phyloP scores from a whole-genome alignment of 2,888 invertebrate genomes.

The Orchesella flavescens region DNA sequence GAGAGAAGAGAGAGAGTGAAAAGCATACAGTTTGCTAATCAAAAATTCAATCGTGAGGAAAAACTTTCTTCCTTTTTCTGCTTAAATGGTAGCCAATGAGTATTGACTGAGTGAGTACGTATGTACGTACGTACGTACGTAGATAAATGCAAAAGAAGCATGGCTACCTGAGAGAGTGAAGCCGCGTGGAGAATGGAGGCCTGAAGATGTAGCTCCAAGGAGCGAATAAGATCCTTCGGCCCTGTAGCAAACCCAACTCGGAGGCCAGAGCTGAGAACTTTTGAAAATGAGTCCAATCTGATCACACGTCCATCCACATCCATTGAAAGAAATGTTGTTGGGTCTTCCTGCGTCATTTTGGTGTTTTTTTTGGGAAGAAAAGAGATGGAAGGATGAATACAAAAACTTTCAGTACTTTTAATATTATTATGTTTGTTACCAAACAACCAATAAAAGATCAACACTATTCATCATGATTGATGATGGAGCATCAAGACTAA shows the following conservation, averaged over 20 bases:
- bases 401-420: neutral
- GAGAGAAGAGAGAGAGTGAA: neutral
- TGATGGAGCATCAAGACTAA: neutral
- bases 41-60: too few species aligned
- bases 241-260: constrained; percentile 85
- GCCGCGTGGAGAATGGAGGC: constrained; percentile 81
- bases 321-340: constrained; percentile 82
- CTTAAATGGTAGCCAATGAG: too few species aligned
- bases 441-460: neutral
- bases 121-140: too few species aligned
- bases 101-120: too few species aligned
- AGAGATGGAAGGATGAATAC: neutral
- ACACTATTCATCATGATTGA: constrained; percentile 26
- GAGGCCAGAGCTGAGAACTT: constrained; percentile 82
- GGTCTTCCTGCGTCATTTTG: constrained; percentile 76
- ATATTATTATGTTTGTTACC: too few species aligned
- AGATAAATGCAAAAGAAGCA: too few species aligned
- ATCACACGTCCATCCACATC: constrained; percentile 85
- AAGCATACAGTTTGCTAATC: neutral
- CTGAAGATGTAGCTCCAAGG: constrained; percentile 82
- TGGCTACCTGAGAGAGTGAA: constrained; percentile 79
- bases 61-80: too few species aligned
- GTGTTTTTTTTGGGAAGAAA: too few species aligned
- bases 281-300: constrained; percentile 85
- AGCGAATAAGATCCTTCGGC: constrained; percentile 79